These are phyloP conservation scores for Ceratotherium simum DNA, from an alignment of 2,113 vertebrate genomes.

Conservation along the genomic window DNA sequence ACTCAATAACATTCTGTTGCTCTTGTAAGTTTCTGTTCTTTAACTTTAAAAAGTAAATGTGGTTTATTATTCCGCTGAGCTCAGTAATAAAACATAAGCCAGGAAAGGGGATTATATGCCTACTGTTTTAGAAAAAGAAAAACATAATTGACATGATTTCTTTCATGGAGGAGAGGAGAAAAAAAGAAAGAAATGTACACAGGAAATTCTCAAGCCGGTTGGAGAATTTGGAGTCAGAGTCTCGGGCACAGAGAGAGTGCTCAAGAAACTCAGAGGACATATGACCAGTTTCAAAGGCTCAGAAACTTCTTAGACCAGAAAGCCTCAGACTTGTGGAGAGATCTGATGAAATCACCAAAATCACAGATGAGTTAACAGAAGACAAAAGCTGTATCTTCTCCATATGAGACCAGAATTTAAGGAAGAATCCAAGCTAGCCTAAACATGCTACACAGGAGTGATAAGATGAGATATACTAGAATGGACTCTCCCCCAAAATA, in stretches of 20 bases:
- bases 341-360: neutral
- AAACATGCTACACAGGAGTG: neutral
- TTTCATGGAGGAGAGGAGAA: neutral
- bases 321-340: neutral
- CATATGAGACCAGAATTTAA: neutral
- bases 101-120: neutral
- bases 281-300: neutral
- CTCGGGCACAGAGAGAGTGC: neutral
- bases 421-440: neutral
- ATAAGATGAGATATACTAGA: neutral
- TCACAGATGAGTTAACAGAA: neutral
- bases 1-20: neutral
- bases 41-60: conserved; percentile 55
- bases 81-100: conserved; percentile 61
- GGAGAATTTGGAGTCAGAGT: neutral
- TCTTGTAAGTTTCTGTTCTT: conserved; percentile 39
- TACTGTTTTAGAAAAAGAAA: conserved; percentile 52
- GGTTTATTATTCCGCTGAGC: conserved; percentile 20
- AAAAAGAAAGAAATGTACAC: neutral
- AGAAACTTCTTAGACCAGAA: neutral
- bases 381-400: neutral
- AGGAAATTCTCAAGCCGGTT: conserved; percentile 6
- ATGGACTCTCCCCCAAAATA: neutral
- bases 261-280: neutral
- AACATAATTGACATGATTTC: conserved; percentile 43